These are phyloP conservation scores for Maccullochella peelii DNA, from an alignment of 2,113 vertebrate genomes.

Conservation along the genomic window DNA sequence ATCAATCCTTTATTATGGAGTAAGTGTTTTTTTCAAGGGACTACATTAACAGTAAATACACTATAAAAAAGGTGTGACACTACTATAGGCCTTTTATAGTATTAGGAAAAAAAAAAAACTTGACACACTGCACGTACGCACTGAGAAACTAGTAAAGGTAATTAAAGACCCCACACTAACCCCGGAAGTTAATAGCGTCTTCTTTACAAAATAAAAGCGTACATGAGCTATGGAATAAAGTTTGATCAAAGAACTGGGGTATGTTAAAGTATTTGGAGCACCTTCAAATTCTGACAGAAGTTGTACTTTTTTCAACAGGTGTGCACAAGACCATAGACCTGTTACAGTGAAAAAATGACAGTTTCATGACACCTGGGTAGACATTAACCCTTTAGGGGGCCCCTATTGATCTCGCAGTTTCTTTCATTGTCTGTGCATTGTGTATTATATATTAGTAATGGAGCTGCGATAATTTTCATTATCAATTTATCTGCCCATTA, in stretches of 20 bases:
- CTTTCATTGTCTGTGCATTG: background rate
- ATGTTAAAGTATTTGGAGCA: background rate
- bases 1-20: background rate
- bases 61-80: background rate
- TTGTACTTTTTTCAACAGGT: background rate
- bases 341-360: background rate
- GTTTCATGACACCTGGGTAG: background rate
- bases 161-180: background rate
- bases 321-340: background rate
- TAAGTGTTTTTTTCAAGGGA: too few relatives aligned
- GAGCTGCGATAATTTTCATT: background rate
- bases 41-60: background rate
- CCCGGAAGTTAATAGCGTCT: constrained; percentile 12
- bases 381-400: background rate
- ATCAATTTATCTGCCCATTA: background rate
- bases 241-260: background rate
- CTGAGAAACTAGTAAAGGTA: constrained; percentile 24
- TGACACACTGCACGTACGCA: constrained; percentile 58
- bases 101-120: background rate
- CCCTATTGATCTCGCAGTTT: too few relatives aligned
- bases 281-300: background rate
- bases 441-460: too few relatives aligned
- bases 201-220: constrained; percentile 59
- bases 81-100: background rate
- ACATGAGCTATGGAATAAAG: background rate